phyloP scores from a whole-genome alignment of 2,113 vertebrate genomes.

The Hippolais icterina region DNA sequence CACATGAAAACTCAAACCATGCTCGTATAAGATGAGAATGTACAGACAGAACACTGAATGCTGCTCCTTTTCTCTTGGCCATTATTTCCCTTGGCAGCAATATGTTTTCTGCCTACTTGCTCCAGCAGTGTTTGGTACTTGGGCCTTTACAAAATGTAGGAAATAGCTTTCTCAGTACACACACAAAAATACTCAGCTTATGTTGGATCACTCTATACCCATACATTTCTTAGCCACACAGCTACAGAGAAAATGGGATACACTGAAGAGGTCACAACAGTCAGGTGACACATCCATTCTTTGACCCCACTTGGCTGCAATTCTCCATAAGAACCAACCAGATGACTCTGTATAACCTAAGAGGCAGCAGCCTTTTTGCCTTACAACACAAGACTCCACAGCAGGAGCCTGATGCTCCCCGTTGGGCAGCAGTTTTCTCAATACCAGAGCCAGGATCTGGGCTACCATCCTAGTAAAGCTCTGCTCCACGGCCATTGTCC shows the following conservation, averaged over 20 bases:
- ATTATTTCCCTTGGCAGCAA: not conserved
- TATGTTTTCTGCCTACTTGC: not conserved
- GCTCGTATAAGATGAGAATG: not conserved
- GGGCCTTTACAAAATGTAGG: not conserved
- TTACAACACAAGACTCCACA: not conserved
- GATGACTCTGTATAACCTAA: not conserved
- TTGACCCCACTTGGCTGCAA: not conserved
- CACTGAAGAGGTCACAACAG: not conserved
- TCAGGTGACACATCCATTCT: not conserved
- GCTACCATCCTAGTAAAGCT: not conserved
- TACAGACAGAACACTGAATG: not conserved
- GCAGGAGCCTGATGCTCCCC: not conserved
- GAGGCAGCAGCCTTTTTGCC: not conserved
- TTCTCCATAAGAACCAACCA: not conserved
- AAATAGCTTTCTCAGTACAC: not conserved
- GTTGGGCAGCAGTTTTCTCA: accelerated
- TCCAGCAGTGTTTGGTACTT: not conserved
- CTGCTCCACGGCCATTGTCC: not conserved
- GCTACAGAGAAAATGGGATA: not conserved
- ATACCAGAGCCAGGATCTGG: not conserved
- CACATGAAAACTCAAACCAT: not conserved
- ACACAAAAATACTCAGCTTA: not conserved
- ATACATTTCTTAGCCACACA: not conserved
- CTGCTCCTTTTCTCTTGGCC: not conserved
- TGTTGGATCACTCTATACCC: not conserved